phyloP scores from a whole-genome alignment of 2,888 invertebrate genomes.

The Cerastoderma edule region DNA sequence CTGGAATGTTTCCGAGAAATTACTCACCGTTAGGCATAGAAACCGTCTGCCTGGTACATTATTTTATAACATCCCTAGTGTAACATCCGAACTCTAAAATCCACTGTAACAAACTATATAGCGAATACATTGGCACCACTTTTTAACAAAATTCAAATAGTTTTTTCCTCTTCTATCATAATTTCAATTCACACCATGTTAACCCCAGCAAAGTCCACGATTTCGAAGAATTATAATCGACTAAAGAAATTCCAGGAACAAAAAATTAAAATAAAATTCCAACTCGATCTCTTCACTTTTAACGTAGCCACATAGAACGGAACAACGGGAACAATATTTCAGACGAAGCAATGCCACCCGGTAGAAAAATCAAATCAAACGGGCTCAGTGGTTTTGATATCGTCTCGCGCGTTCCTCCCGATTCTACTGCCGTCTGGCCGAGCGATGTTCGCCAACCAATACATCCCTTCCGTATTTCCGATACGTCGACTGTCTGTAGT shows the following conservation, averaged over 20 bases:
- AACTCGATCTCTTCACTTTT: no score
- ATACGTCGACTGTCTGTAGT: conserved; percentile 23
- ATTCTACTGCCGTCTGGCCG: conserved; percentile 38
- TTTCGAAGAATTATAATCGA: no score
- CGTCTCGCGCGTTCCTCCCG: conserved; percentile 48
- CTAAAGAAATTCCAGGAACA: background rate
- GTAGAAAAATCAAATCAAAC: conserved; percentile 37
- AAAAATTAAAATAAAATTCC: background rate
- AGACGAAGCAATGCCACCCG: conserved; percentile 38
- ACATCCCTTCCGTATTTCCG: conserved; percentile 31
- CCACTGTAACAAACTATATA: conserved; percentile 27
- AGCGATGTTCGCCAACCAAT: conserved; percentile 27
- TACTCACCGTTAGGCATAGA: conserved; percentile 42
- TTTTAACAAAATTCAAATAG: no score
- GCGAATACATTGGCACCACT: conserved; percentile 39
- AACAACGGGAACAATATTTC: conserved; percentile 7
- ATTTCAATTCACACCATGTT: no score
- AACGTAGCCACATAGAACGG: conserved; percentile 3
- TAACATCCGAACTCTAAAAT: conserved; percentile 40
- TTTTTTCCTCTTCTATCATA: no score
- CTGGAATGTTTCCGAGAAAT: conserved; percentile 14
- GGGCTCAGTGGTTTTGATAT: conserved; percentile 45
- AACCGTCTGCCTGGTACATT: conserved; percentile 20
- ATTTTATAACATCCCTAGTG: conserved; percentile 35
- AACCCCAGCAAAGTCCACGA: no score